Percentiles rank a stretch among this genome's conserved stretches.
phyloP scores from a whole-genome alignment of 2,888 invertebrate genomes.

The Andrena trimmerana region DNA sequence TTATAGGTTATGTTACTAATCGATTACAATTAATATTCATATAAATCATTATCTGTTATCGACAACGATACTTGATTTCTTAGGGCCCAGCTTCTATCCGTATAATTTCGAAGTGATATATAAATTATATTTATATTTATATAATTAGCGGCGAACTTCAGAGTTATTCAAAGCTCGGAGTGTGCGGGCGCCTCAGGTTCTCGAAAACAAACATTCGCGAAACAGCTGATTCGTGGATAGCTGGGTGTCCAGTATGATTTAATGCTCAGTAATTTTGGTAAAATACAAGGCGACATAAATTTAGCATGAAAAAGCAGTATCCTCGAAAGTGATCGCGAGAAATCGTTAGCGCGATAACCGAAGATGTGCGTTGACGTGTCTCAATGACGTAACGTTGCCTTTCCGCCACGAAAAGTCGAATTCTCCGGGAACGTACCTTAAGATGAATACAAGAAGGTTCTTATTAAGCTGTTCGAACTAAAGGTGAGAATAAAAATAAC shows the following conservation, averaged over 20 bases:
- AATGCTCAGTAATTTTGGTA: background rate
- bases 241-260: constrained; percentile 10
- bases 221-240: constrained; percentile 53
- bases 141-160: constrained; percentile 27
- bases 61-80: background rate
- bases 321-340: constrained; percentile 8
- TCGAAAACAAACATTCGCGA: constrained; percentile 19
- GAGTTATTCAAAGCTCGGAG: constrained; percentile 27
- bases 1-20: constrained; percentile 40
- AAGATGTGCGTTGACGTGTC: constrained; percentile 78
- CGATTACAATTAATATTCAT: constrained; percentile 1
- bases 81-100: background rate
- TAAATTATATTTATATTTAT: constrained; percentile 23
- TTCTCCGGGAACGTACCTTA: constrained; percentile 24
- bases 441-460: constrained; percentile 38
- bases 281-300: background rate
- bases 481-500: constrained; percentile 32
- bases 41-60: background rate
- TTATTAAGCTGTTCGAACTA: constrained; percentile 36
- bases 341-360: constrained; percentile 41
- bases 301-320: constrained; percentile 19
- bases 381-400: constrained; percentile 76
- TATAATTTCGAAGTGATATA: background rate
- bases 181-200: constrained; percentile 3
- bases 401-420: constrained; percentile 46